These are phyloP conservation scores for Drosophila funebris DNA, from an alignment of 1,140 invertebrate species.

Conservation along the genomic window DNA sequence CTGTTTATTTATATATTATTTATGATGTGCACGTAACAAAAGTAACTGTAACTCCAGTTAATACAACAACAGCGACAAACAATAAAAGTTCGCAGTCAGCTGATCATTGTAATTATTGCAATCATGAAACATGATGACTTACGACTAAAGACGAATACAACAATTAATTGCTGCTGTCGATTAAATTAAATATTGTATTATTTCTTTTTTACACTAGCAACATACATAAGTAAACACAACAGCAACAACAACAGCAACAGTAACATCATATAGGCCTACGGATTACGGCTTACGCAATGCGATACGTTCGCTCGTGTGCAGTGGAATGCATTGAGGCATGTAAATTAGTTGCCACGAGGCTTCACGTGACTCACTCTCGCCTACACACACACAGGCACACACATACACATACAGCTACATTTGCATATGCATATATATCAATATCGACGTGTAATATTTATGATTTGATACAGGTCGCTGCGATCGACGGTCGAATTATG, in stretches of 20 bases:
- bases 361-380: slow-evolving; percentile 63
- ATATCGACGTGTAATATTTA: slow-evolving; percentile 18
- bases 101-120: slow-evolving; percentile 28
- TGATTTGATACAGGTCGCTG: slow-evolving; percentile 32
- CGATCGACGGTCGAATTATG: slow-evolving; percentile 52
- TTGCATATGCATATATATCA: slow-evolving; percentile 30
- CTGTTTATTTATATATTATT: slow-evolving; percentile 16
- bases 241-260: slow-evolving; percentile 21
- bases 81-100: slow-evolving; percentile 19
- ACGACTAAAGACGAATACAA: slow-evolving; percentile 54
- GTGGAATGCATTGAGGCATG: slow-evolving; percentile 69
- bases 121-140: slow-evolving; percentile 54
- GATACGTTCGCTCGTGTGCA: slow-evolving; percentile 37
- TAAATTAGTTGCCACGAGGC: slow-evolving; percentile 68
- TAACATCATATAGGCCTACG: slow-evolving; percentile 28
- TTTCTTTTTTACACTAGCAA: slow-evolving; percentile 19
- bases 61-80: slow-evolving; percentile 30
- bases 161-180: slow-evolving; percentile 57
- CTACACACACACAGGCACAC: slow-evolving; percentile 1
- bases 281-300: slow-evolving; percentile 25
- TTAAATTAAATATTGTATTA: slow-evolving; percentile 52
- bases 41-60: slow-evolving; percentile 47
- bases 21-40: slow-evolving; percentile 42
- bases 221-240: too few relatives aligned
- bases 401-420: not conserved